phyloP scores from a whole-genome alignment of 2,113 vertebrate species.

The Barnardius zonarius region DNA sequence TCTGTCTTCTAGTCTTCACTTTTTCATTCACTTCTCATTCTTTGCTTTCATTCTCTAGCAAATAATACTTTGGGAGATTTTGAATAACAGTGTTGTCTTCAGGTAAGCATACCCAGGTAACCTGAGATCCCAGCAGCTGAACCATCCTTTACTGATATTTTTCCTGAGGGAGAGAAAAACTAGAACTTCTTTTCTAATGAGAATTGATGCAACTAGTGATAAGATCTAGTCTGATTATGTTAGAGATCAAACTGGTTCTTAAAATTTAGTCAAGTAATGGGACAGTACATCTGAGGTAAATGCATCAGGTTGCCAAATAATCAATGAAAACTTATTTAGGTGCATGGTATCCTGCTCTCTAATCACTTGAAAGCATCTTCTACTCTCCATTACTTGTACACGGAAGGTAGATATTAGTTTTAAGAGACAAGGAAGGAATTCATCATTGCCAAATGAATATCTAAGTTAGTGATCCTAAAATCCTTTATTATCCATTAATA shows the following conservation, averaged over 20 bases:
- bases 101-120: background rate
- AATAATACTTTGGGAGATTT: background rate
- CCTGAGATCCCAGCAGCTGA: background rate
- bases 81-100: background rate
- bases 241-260: background rate
- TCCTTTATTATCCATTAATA: background rate
- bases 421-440: background rate
- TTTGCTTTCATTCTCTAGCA: background rate
- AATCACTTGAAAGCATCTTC: background rate
- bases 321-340: background rate
- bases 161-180: background rate
- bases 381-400: background rate
- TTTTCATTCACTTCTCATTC: background rate
- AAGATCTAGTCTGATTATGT: background rate
- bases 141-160: background rate
- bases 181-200: background rate
- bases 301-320: background rate
- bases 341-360: background rate
- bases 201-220: background rate
- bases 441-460: background rate
- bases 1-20: background rate
- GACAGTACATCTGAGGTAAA: background rate
- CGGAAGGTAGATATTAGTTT: background rate
- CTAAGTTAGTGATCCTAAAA: background rate
- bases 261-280: background rate